Evolutionary conservation across 1,140 invertebrate species (phyloP).

Genomic region (Acromyrmex echinatior): DNA sequence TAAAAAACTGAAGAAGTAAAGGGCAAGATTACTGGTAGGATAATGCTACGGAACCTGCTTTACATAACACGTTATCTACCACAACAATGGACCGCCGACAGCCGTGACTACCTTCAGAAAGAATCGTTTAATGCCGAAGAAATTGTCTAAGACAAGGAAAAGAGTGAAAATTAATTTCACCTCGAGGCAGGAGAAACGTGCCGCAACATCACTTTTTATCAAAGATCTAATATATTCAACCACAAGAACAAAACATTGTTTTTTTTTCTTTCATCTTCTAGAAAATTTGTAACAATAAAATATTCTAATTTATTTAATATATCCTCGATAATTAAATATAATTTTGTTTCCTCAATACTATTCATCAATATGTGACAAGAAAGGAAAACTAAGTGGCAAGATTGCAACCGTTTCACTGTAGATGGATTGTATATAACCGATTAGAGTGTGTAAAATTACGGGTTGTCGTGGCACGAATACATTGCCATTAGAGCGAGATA

Average conservation of each 20-base stretch:
- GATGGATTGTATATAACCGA: constrained; percentile 24
- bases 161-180: constrained; percentile 53
- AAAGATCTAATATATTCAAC: not conserved
- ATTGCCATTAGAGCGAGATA: constrained; percentile 58
- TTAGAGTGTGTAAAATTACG: constrained; percentile 40
- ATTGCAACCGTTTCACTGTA: constrained; percentile 7
- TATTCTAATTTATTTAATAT: not conserved
- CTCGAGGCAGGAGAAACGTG: constrained; percentile 27
- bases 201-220: not conserved
- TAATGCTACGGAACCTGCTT: constrained; percentile 67
- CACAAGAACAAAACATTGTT: not conserved
- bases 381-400: not conserved
- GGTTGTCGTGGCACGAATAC: constrained; percentile 56
- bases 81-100: constrained; percentile 72
- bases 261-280: not conserved
- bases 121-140: constrained; percentile 79
- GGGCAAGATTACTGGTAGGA: constrained; percentile 51
- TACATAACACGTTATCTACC: constrained; percentile 79
- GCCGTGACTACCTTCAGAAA: constrained; percentile 70
- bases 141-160: constrained; percentile 66
- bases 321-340: not conserved
- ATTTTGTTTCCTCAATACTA: not conserved
- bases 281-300: not conserved
- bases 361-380: not conserved
- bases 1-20: constrained; percentile 56